Conservation (phyloP, 2,888 invertebrate species). For the Perdita meconis region DNA sequence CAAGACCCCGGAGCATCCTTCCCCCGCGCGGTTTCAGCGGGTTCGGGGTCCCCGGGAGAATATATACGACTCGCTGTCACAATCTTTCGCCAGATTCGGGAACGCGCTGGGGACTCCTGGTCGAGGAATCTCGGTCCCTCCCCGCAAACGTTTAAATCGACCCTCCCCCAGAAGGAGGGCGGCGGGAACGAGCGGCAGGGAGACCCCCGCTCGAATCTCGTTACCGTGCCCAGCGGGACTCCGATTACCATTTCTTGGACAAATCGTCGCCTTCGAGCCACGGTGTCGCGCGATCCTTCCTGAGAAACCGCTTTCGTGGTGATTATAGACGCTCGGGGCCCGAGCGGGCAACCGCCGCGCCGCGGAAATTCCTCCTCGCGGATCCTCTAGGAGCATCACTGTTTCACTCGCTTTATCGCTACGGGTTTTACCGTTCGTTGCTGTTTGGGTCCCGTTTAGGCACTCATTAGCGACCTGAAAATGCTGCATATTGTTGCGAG, state of each 20-base stretch:
- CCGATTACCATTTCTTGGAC: slow-evolving; percentile 75
- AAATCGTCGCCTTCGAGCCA: slow-evolving; percentile 71
- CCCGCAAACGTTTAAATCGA: slow-evolving; percentile 72
- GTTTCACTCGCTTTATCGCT: slow-evolving; percentile 23
- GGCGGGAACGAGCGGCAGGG: slow-evolving; percentile 7
- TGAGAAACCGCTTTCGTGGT: slow-evolving; percentile 28
- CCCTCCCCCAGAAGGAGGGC: slow-evolving; percentile 53
- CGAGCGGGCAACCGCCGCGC: slow-evolving; percentile 13
- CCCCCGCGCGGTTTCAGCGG: slow-evolving; percentile 37
- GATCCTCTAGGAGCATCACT: slow-evolving; percentile 25
- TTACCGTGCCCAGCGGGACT: slow-evolving; percentile 70
- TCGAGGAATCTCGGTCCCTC: slow-evolving; percentile 61
- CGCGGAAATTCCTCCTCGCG: slow-evolving; percentile 43
- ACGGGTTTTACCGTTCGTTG: slow-evolving; percentile 9
- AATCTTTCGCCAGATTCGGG: slow-evolving; percentile 68
- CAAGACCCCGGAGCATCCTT: slow-evolving; percentile 35
- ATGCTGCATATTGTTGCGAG: not conserved
- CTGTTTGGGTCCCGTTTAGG: not conserved
- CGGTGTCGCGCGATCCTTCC: slow-evolving; percentile 40
- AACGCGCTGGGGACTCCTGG: slow-evolving; percentile 59
- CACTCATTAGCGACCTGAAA: slow-evolving; percentile 39
- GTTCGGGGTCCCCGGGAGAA: slow-evolving; percentile 32
- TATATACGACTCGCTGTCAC: slow-evolving; percentile 64
- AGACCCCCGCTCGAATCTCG: slow-evolving; percentile 67
- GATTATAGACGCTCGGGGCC: slow-evolving; percentile 31